Base-by-base conservation (phyloP, 2,113 vertebrate genomes). In the Zapus hudsonius region DNA sequence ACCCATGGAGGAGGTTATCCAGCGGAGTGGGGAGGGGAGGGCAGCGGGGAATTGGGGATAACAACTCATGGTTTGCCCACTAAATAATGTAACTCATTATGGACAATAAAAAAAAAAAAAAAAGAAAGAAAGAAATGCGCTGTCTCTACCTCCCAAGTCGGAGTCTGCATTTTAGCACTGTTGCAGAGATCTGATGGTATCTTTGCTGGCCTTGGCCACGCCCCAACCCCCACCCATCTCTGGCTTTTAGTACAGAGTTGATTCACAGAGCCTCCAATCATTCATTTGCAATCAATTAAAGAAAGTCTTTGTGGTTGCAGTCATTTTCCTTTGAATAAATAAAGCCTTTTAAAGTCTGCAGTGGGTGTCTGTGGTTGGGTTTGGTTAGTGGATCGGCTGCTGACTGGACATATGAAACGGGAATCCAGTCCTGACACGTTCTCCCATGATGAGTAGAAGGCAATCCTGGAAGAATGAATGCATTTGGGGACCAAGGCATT, bases 211-310 rank as follows among this genome's bases (percentile, higher is more conserved):
- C 44, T 70, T 80, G 57, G 55, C 80, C 36, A 42, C 55, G 31
- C 36, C 83, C 52, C 4, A 80, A 47, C 61, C 36, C 89, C 52
- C 52, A 52, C 52, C 52, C 52, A 52, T n/a, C 52, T 52, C 52
- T 52, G 52, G 11, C 52, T 52, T 96, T 81, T 69, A 52, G n/a
- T 67, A 40, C 16, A 69, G 36, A 92, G 70, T 33, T 59, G 61
- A 63, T 75, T 92, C 79, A 25, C 33, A 91, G 88, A 95, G 63
- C 52, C 84, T 47, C 27, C 57, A 61, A 66, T n/a, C 40, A 78
- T 59, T 95, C 76, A 87, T 81, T 90, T 87, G 74, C n/a, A 76
- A 82, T 93, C 78, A 86, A 84, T 94, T 92, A 91, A 69, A 91
- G 73, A 33, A 80, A 29, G 9, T 81, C 76, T 91, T 64, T 52